These are phyloP conservation scores for Trissolcus brochymenae DNA, from an alignment of 2,888 invertebrate genomes.

Conservation along the genomic window DNA sequence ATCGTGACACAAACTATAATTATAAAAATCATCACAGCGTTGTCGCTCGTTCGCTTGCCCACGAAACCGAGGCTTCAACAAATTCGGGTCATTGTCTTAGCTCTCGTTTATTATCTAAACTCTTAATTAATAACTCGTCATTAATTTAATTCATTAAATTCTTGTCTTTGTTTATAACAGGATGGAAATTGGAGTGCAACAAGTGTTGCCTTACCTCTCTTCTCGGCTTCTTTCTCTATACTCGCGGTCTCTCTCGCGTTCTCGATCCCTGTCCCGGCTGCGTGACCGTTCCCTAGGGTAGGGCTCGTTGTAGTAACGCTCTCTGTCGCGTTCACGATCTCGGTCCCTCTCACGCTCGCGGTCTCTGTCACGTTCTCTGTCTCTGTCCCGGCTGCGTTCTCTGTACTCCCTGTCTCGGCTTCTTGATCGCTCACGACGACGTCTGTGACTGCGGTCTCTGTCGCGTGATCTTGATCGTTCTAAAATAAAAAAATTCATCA, in stretches of 20 bases:
- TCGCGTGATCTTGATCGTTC: conserved; percentile 78
- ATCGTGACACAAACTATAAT: conserved; percentile 2
- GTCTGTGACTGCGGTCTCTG: conserved; percentile 78
- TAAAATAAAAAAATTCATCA: too few relatives aligned
- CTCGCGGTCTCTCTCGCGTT: conserved; percentile 81
- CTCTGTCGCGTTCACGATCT: conserved; percentile 78
- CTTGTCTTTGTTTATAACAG: conserved; percentile 8
- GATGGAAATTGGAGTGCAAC: conserved; percentile 46
- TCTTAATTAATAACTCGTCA: neutral
- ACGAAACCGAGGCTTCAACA: conserved; percentile 12
- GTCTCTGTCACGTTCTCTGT: conserved; percentile 78
- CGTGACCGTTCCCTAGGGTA: conserved; percentile 86
- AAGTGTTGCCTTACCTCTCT: conserved; percentile 81
- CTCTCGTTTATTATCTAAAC: conserved; percentile 24
- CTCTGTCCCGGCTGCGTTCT: conserved; percentile 78
- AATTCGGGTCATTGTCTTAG: conserved; percentile 20
- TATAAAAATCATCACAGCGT: conserved; percentile 42
- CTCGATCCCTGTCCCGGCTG: conserved; percentile 84
- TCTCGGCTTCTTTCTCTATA: conserved; percentile 87
- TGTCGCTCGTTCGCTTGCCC: conserved; percentile 29
- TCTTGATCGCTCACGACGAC: conserved; percentile 85
- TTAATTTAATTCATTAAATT: neutral
- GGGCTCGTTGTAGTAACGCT: conserved; percentile 76
- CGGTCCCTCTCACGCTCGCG: conserved; percentile 78
- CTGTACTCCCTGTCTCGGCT: conserved; percentile 82